Percentiles rank a stretch among this genome's conserved stretches.
Conservation (phyloP, 2,888 invertebrate genomes). For the Tortrix viridana region DNA sequence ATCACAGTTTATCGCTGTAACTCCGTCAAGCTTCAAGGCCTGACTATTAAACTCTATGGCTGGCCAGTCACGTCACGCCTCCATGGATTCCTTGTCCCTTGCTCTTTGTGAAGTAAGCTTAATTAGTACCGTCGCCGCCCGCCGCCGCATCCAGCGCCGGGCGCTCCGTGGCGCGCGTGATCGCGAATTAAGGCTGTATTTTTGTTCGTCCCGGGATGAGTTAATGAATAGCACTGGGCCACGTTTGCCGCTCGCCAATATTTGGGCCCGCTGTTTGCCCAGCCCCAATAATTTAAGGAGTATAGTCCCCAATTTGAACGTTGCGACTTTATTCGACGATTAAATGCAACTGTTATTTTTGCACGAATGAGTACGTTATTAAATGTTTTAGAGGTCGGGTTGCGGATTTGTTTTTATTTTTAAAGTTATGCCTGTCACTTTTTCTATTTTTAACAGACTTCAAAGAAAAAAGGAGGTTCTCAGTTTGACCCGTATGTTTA, state of each 20-base stretch:
- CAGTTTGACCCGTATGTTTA: no score
- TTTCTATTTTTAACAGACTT: not conserved
- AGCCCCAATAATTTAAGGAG: slow-evolving; percentile 69
- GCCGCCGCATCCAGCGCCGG: slow-evolving; percentile 27
- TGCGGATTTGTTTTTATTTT: slow-evolving; percentile 10
- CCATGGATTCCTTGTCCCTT: not conserved
- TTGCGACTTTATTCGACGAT: slow-evolving; percentile 54
- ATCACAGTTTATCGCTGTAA: no score
- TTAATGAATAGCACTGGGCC: slow-evolving; percentile 60
- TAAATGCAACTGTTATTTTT: slow-evolving; percentile 53
- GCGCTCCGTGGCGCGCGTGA: slow-evolving; percentile 40
- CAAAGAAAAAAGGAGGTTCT: no score
- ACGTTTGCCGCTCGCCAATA: slow-evolving; percentile 56
- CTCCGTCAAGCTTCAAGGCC: no score
- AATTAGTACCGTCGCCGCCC: slow-evolving; percentile 10
- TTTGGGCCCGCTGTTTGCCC: slow-evolving; percentile 59
- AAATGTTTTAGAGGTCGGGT: slow-evolving; percentile 25
- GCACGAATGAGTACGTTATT: slow-evolving; percentile 37
- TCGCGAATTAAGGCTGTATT: slow-evolving; percentile 56
- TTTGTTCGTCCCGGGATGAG: slow-evolving; percentile 55
- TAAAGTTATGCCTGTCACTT: not conserved
- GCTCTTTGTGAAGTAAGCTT: not conserved
- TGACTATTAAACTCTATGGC: no score
- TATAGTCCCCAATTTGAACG: slow-evolving; percentile 61
- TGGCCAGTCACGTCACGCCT: no score